These are phyloP conservation scores for Choloepus didactylus DNA, from an alignment of 2,797 vertebrate genomes.

Conservation along the genomic window DNA sequence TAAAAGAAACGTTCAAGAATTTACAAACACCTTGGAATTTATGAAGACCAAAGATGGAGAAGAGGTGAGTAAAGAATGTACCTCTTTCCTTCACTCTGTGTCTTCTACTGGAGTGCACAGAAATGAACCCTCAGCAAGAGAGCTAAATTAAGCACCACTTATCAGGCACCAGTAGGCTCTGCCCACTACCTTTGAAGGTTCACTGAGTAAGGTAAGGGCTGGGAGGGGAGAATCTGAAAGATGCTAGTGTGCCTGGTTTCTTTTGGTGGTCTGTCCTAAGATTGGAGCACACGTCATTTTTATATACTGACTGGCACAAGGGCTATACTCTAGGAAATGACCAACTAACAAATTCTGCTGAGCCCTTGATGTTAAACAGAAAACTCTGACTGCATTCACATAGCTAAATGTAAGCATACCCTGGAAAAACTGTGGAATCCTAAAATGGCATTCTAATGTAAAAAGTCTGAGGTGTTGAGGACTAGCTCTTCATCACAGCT, in stretches of 20 bases:
- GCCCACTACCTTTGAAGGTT: too few relatives aligned
- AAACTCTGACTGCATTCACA: neutral
- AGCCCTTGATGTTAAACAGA: neutral
- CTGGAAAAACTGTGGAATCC: neutral
- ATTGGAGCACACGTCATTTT: neutral
- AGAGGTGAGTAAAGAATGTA: neutral
- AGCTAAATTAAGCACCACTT: neutral
- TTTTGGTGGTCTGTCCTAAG: neutral
- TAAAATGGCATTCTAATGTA: neutral
- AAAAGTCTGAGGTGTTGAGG: neutral
- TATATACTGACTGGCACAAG: neutral
- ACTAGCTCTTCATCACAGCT: neutral
- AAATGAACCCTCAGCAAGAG: neutral
- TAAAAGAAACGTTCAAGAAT: neutral
- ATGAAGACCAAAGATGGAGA: neutral
- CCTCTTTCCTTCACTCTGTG: neutral
- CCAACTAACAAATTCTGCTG: neutral
- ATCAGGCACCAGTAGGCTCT: neutral
- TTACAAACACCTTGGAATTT: neutral
- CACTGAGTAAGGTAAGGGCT: neutral
- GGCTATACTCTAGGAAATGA: constrained; percentile 32
- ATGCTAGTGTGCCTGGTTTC: neutral
- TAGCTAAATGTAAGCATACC: neutral
- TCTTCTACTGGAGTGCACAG: neutral
- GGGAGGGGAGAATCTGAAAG: neutral